Percentiles rank a stretch among this genome's conserved stretches.
phyloP scores from a whole-genome alignment of 2,888 invertebrate genomes.

The Pammene fasciana region DNA sequence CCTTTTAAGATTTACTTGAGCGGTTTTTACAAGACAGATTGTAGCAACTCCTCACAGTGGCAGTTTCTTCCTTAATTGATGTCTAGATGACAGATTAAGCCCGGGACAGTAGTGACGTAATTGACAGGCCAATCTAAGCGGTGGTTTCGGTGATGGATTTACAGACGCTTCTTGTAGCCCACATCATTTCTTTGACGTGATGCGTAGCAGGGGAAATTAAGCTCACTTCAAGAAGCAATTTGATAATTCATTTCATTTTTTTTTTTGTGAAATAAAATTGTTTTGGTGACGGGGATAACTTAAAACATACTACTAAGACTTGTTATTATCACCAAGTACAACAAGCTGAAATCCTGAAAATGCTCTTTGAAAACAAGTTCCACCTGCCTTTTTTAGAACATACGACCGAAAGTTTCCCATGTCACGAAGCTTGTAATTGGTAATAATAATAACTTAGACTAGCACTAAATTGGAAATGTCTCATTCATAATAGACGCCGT shows the following conservation, averaged over 20 bases:
- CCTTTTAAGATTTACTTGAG: conserved; percentile 40
- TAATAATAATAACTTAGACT: background rate
- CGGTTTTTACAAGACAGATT: conserved; percentile 67
- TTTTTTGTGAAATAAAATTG: no score
- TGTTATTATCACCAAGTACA: no score
- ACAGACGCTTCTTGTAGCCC: conserved; percentile 38
- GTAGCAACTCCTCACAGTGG: conserved; percentile 62
- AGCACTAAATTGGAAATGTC: conserved; percentile 24
- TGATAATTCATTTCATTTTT: background rate
- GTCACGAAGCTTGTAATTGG: background rate
- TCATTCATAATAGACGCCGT: conserved; percentile 23
- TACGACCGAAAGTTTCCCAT: background rate
- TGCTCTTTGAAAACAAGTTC: no score
- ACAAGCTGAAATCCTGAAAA: no score
- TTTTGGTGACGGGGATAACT: no score
- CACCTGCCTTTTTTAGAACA: no score
- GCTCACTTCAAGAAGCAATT: background rate
- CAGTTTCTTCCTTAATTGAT: conserved; percentile 77
- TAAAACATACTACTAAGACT: no score
- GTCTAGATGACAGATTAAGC: conserved; percentile 81
- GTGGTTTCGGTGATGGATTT: conserved; percentile 69
- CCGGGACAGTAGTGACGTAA: conserved; percentile 74
- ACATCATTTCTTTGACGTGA: conserved; percentile 21
- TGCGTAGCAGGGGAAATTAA: background rate
- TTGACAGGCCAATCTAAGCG: conserved; percentile 78